phyloP scores from a whole-genome alignment of 2,113 vertebrate genomes.

The Sebastes schlegelii region DNA sequence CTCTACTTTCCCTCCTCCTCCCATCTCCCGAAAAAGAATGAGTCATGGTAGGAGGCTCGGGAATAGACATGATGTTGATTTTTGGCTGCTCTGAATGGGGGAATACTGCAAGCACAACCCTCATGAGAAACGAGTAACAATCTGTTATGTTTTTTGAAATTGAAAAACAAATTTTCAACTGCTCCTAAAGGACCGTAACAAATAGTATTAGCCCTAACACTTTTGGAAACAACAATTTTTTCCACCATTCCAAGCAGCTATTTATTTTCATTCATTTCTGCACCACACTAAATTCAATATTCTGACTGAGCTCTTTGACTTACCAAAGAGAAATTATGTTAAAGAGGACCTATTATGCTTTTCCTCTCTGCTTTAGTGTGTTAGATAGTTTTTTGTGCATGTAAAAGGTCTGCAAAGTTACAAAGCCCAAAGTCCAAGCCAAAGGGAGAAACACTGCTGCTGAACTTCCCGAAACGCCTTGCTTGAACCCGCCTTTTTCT shows the following conservation, averaged over 20 bases:
- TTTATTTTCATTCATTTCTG: neutral
- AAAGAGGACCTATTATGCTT: too few relatives aligned
- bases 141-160: conserved; percentile 23
- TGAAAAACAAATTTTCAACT: conserved; percentile 14
- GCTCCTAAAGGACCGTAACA: neutral
- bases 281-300: neutral
- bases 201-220: neutral
- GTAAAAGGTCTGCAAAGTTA: too few relatives aligned
- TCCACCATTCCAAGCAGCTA: neutral
- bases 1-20: neutral
- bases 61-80: conserved; percentile 47
- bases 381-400: too few relatives aligned
- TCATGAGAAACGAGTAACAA: conserved; percentile 25
- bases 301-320: too few relatives aligned
- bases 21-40: conserved; percentile 28
- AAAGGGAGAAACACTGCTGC: too few relatives aligned
- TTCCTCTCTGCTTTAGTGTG: too few relatives aligned
- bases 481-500: too few relatives aligned
- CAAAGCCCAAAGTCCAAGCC: too few relatives aligned
- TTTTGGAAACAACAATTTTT: neutral
- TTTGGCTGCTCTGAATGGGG: conserved; percentile 41
- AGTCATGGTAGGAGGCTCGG: conserved; percentile 51
- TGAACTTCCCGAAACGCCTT: too few relatives aligned
- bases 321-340: too few relatives aligned
- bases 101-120: conserved; percentile 37